Percentiles rank a stretch among this genome's conserved stretches.
These are phyloP conservation scores for Anisognathus igniventris DNA, from an alignment of 2,797 vertebrate species.

Conservation along the genomic window DNA sequence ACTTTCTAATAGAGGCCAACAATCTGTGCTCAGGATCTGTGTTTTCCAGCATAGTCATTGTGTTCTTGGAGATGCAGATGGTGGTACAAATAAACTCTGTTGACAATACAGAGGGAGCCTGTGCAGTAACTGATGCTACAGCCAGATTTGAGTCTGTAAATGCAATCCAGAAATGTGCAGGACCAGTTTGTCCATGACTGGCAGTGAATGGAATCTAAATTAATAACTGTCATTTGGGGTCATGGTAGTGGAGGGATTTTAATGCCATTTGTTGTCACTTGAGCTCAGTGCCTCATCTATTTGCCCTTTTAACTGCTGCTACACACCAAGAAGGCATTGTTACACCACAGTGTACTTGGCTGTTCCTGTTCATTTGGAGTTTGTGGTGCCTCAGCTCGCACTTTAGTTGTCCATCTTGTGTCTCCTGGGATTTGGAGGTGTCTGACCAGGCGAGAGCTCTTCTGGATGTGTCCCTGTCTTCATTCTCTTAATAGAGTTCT, in stretches of 20 bases:
- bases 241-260: neutral
- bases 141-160: neutral
- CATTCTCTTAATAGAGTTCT: neutral
- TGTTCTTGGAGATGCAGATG: neutral
- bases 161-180: neutral
- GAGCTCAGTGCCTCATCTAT: neutral
- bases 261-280: neutral
- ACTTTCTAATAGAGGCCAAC: neutral
- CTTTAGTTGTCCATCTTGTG: neutral
- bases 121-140: neutral
- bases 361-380: neutral
- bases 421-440: neutral
- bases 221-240: neutral
- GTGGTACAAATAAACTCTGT: neutral
- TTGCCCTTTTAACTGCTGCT: neutral
- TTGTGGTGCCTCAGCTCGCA: neutral
- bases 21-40: neutral
- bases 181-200: neutral
- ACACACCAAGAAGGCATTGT: rapidly evolving
- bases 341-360: rapidly evolving
- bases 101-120: neutral
- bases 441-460: neutral
- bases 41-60: neutral
- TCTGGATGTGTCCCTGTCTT: neutral
- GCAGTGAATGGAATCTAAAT: neutral